These are phyloP conservation scores for Lonchura striata DNA, from an alignment of 2,113 vertebrate species.

Conservation along the genomic window DNA sequence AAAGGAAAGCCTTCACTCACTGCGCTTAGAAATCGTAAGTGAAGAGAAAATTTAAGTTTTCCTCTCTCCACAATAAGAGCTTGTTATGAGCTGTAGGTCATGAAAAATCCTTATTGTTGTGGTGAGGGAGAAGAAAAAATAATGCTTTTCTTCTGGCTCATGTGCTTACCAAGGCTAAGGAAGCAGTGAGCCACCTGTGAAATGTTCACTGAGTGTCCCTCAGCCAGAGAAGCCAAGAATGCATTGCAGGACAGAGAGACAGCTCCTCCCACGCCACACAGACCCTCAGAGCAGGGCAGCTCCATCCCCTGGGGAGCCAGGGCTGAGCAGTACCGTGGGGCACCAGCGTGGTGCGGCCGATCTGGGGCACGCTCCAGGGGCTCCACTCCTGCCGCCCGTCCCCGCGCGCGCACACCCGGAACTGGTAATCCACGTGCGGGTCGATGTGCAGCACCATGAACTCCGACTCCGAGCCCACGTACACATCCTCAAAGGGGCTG, in stretches of 20 bases:
- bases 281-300: too few relatives aligned
- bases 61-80: background rate
- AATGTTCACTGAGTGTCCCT: background rate
- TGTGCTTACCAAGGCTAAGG: background rate
- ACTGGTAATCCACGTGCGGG: conserved; percentile 86
- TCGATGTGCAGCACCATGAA: conserved; percentile 92
- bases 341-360: conserved; percentile 82
- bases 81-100: background rate
- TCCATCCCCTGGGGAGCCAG: accelerated
- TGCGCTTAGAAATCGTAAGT: background rate
- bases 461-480: conserved; percentile 87
- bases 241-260: background rate
- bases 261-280: background rate
- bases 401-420: conserved; percentile 91
- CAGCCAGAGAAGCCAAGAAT: background rate
- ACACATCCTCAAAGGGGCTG: conserved; percentile 88
- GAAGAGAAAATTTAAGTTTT: background rate
- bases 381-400: conserved; percentile 96
- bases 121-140: background rate
- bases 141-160: background rate
- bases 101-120: background rate
- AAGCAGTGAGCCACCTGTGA: background rate
- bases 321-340: conserved; percentile 81
- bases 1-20: background rate
- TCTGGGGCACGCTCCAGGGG: conserved; percentile 92